Conservation (phyloP, 2,113 vertebrate species). For the Solea solea region DNA sequence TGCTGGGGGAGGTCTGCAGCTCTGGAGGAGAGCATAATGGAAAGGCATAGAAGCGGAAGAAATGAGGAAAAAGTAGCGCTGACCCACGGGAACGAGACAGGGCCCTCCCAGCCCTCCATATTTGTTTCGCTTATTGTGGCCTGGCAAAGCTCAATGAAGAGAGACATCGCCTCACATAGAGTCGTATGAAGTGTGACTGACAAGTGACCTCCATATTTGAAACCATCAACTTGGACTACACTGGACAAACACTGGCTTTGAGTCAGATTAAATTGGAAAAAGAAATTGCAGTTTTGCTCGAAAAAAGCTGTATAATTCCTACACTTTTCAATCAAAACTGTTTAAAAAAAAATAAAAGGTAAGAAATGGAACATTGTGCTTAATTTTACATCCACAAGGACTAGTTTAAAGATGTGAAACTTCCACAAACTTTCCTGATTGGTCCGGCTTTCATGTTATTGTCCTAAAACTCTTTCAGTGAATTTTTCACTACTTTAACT, state of each 20-base stretch:
- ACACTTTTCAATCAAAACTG: not conserved
- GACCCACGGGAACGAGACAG: conserved; percentile 36
- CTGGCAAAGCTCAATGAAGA: conserved; percentile 20
- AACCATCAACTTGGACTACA: not conserved
- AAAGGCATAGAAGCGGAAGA: conserved; percentile 28
- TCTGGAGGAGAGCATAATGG: conserved; percentile 24
- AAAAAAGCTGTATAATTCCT: conserved; percentile 1
- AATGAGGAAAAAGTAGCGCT: conserved; percentile 25
- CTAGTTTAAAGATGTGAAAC: not conserved
- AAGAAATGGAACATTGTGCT: not conserved
- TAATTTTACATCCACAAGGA: conserved; percentile 2
- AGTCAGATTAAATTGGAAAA: conserved; percentile 8
- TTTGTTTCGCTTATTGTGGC: conserved; percentile 49
- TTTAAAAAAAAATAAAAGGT: not conserved
- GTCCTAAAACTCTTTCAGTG: no score
- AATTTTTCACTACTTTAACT: no score
- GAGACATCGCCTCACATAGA: not conserved
- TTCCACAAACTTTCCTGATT: not conserved
- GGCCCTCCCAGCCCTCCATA: conserved; percentile 6
- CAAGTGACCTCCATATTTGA: conserved; percentile 11
- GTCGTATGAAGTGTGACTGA: conserved; percentile 13
- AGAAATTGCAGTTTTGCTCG: not conserved
- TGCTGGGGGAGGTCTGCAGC: conserved; percentile 47
- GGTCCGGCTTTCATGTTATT: not conserved
- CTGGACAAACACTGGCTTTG: not conserved